Percentiles rank a stretch among this genome's conserved stretches.
Evolutionary conservation across 2,888 invertebrate genomes (phyloP).

Genomic region (Aelia acuminata): DNA sequence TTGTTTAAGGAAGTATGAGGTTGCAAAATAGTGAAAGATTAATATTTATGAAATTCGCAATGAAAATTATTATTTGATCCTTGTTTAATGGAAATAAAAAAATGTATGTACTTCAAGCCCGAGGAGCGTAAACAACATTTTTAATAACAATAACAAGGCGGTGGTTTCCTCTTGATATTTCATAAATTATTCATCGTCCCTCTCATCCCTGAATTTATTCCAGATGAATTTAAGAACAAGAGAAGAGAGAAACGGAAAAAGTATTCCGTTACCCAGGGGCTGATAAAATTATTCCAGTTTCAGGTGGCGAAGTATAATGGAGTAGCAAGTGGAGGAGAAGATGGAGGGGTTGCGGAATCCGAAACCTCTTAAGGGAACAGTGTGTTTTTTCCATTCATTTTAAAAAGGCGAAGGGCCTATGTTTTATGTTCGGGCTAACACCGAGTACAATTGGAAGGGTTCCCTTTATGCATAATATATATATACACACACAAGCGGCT

Average conservation of each 20-base stretch:
- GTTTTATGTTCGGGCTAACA: slow-evolving; percentile 12
- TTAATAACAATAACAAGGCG: slow-evolving; percentile 42
- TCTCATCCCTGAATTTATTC: slow-evolving; percentile 31
- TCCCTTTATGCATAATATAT: slow-evolving; percentile 38
- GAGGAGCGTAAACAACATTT: slow-evolving; percentile 13
- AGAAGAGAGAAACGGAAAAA: slow-evolving; percentile 33
- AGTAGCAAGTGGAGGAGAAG: slow-evolving; percentile 31
- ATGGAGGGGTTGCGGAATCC: slow-evolving; percentile 37
- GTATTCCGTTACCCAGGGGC: slow-evolving; percentile 42
- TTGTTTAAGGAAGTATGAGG: not conserved
- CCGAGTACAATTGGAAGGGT: slow-evolving; percentile 19
- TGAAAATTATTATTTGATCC: not conserved
- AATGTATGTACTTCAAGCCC: not conserved
- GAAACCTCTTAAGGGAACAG: slow-evolving; percentile 43
- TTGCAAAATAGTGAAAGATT: not conserved
- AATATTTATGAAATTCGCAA: not conserved
- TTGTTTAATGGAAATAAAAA: not conserved
- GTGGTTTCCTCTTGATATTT: slow-evolving; percentile 3
- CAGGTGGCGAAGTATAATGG: slow-evolving; percentile 44
- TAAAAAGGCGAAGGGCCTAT: slow-evolving; percentile 30
- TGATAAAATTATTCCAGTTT: slow-evolving; percentile 46
- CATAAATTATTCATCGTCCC: slow-evolving; percentile 46
- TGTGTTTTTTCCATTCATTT: slow-evolving; percentile 40
- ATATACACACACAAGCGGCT: not conserved
- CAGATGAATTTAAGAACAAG: slow-evolving; percentile 49